Percentiles rank a stretch among this genome's conserved stretches.
Evolutionary conservation across 2,113 vertebrate species (phyloP).

Genomic region (Chionis minor): DNA sequence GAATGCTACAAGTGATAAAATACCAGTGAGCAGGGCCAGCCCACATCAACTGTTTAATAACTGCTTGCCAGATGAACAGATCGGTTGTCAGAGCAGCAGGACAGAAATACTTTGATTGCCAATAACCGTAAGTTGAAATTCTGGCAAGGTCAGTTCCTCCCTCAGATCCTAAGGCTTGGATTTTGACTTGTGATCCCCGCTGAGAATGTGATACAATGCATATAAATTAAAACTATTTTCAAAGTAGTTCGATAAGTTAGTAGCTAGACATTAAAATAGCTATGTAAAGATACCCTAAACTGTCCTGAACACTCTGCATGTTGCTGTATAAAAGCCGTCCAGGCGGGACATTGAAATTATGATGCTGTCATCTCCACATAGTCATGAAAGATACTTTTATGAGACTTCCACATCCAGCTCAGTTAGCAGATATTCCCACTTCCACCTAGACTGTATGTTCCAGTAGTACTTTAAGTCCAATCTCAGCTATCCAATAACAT

Average conservation of each 20-base stretch:
- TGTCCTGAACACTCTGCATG: neutral
- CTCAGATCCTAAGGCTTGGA: neutral
- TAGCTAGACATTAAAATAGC: neutral
- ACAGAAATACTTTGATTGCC: neutral
- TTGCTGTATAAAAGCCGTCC: neutral
- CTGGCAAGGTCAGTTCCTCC: neutral
- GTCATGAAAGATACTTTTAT: neutral
- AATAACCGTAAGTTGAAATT: neutral
- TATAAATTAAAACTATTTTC: neutral
- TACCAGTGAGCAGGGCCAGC: neutral
- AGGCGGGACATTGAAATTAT: neutral
- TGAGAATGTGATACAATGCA: neutral
- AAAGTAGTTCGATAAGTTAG: neutral
- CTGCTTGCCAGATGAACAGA: slow-evolving; percentile 2
- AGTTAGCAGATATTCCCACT: neutral
- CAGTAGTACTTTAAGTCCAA: neutral
- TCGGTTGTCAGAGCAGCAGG: neutral
- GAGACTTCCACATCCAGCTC: neutral
- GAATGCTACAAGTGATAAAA: neutral
- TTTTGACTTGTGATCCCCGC: neutral
- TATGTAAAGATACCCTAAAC: neutral
- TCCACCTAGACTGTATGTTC: neutral
- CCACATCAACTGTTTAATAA: neutral
- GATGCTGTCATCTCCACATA: neutral
- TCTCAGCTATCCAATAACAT: neutral